These are phyloP conservation scores for Uria lomvia DNA, from an alignment of 2,113 vertebrate species.

Conservation along the genomic window DNA sequence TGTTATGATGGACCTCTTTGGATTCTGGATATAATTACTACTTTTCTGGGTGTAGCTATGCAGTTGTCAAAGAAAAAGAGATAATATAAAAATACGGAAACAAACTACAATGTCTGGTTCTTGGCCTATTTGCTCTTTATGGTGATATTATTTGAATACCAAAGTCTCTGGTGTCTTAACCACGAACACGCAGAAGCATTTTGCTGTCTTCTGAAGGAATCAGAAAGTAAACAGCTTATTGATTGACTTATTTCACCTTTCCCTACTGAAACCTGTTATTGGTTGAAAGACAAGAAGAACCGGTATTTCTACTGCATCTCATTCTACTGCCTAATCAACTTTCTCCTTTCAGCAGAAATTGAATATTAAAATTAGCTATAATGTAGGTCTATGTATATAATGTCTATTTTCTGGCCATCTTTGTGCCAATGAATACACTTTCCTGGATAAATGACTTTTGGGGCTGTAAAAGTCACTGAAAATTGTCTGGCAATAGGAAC, in stretches of 20 bases:
- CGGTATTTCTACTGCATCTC: not conserved
- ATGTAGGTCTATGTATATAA: not conserved
- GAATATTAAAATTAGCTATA: conserved; percentile 19
- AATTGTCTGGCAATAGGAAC: not conserved
- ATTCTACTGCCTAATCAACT: not conserved
- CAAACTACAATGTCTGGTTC: not conserved
- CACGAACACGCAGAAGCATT: not conserved
- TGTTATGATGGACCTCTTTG: conserved; percentile 41
- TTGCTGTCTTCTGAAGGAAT: not conserved
- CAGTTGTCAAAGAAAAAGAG: conserved; percentile 6
- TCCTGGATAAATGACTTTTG: not conserved
- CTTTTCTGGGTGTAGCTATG: not conserved
- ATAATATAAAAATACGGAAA: conserved; percentile 11
- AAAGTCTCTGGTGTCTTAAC: not conserved
- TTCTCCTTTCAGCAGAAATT: not conserved
- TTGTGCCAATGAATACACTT: not conserved
- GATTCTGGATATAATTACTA: conserved; percentile 26
- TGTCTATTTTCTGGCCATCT: not conserved
- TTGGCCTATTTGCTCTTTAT: not conserved
- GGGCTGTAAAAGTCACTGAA: not conserved
- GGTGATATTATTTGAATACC: not conserved
- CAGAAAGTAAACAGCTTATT: not conserved
- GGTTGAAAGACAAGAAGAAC: conserved; percentile 18
- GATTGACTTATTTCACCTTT: conserved; percentile 34
- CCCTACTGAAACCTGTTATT: not conserved